Evolutionary conservation across 2,797 vertebrate genomes (phyloP).

Genomic region (Myripristis murdjan): DNA sequence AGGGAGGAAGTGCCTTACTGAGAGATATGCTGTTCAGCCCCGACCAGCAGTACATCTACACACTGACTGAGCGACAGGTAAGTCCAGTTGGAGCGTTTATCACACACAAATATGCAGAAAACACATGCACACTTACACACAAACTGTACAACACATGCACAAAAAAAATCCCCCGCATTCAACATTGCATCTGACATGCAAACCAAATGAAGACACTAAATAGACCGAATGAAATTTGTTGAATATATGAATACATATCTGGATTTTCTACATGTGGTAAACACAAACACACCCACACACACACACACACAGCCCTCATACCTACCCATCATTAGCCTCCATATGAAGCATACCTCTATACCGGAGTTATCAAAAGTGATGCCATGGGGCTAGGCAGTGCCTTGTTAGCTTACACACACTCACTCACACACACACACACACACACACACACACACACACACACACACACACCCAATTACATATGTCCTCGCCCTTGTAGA

Average conservation of each 20-base stretch:
- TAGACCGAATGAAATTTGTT: slow-evolving; percentile 1
- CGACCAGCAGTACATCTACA: slow-evolving; percentile 92
- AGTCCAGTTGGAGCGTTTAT: slow-evolving; percentile 36
- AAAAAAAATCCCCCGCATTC: background rate
- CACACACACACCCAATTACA: too few relatives aligned
- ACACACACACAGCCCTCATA: slow-evolving; percentile 25
- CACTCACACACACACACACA: slow-evolving; percentile 14
- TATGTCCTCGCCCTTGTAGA: slow-evolving; percentile 9
- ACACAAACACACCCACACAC: slow-evolving; percentile 14
- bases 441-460: too few relatives aligned
- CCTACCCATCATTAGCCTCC: slow-evolving; percentile 29
- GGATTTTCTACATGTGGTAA: slow-evolving; percentile 1
- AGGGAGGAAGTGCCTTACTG: slow-evolving; percentile 89
- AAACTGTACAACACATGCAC: background rate
- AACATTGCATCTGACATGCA: background rate
- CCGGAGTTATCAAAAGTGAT: slow-evolving; percentile 17
- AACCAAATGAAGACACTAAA: slow-evolving; percentile 3
- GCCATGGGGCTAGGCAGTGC: slow-evolving; percentile 17
- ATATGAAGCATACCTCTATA: slow-evolving; percentile 20
- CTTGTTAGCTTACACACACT: slow-evolving; percentile 22
- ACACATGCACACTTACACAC: background rate
- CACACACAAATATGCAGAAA: too few relatives aligned
- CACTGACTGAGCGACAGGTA: slow-evolving; percentile 95
- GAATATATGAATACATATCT: background rate
- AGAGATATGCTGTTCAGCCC: slow-evolving; percentile 95